These are phyloP conservation scores for Sitobion miscanthi DNA, from an alignment of 1,140 invertebrate species.

Conservation along the genomic window DNA sequence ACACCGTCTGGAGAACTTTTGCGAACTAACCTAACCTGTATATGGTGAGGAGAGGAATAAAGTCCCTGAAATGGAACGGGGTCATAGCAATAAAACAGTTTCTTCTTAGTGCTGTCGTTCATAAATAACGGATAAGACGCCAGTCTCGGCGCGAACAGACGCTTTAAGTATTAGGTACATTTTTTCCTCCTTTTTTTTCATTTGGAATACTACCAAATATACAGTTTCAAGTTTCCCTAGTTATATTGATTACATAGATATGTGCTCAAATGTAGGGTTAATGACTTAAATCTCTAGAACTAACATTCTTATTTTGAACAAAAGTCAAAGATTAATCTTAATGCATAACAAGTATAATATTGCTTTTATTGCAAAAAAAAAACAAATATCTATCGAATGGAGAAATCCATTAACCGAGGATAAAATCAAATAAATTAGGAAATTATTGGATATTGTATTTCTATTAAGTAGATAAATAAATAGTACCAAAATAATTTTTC, in stretches of 20 bases:
- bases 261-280: neutral
- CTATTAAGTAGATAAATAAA: neutral
- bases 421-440: neutral
- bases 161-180: slow-evolving; percentile 48
- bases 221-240: neutral
- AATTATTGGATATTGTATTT: neutral
- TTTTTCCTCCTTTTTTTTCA: slow-evolving; percentile 35
- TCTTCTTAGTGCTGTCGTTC: slow-evolving; percentile 48
- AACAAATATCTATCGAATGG: too few species aligned
- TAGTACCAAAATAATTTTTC: neutral
- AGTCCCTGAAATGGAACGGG: slow-evolving; percentile 42
- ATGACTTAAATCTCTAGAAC: slow-evolving; percentile 24
- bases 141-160: slow-evolving; percentile 40
- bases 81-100: slow-evolving; percentile 53
- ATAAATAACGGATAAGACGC: slow-evolving; percentile 57
- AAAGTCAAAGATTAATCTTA: neutral
- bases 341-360: neutral
- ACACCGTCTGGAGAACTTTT: slow-evolving; percentile 2
- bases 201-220: slow-evolving; percentile 52
- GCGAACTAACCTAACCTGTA: neutral
- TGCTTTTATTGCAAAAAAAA: neutral
- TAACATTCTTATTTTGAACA: neutral
- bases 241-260: slow-evolving; percentile 26
- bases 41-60: neutral
- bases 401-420: neutral